Evolutionary conservation across 2,113 vertebrate genomes (phyloP).

Genomic region (Mola mola): DNA sequence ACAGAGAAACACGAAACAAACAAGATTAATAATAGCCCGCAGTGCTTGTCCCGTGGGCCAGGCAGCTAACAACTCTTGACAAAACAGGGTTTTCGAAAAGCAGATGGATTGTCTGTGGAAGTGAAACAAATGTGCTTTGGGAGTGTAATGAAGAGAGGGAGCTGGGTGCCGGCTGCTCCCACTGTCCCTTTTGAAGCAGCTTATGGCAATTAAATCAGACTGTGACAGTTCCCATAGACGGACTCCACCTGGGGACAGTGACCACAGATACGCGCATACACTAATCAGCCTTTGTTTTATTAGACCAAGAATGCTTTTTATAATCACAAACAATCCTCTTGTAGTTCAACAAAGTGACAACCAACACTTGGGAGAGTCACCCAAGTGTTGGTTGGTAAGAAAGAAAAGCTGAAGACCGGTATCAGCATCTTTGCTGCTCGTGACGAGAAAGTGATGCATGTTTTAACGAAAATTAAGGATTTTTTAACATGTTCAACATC

Average conservation of each 20-base stretch:
- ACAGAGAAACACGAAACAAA: constrained; percentile 75
- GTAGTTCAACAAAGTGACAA: constrained; percentile 85
- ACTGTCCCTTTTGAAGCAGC: constrained; percentile 60
- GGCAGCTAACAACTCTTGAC: constrained; percentile 81
- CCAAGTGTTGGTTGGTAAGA: no score
- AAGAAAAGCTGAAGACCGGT: no score
- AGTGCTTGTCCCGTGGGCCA: constrained; percentile 72
- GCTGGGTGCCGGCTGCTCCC: constrained; percentile 69
- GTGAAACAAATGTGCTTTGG: constrained; percentile 77
- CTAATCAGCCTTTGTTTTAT: constrained; percentile 87
- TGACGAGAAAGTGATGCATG: constrained; percentile 23
- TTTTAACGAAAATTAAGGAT: constrained; percentile 13
- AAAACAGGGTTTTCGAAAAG: constrained; percentile 81
- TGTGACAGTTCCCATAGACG: constrained; percentile 83
- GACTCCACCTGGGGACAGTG: constrained; percentile 87
- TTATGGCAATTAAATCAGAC: constrained; percentile 90
- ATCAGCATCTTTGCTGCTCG: no score
- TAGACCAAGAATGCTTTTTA: constrained; percentile 83
- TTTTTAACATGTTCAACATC: constrained; percentile 24
- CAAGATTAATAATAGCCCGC: constrained; percentile 76
- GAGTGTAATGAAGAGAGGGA: constrained; percentile 78
- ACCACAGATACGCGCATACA: constrained; percentile 87
- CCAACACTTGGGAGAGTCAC: constrained; percentile 51
- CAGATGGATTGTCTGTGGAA: constrained; percentile 83
- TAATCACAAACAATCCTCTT: constrained; percentile 91